Base-by-base conservation (phyloP, 2,113 vertebrate species). In the Aramus guarauna region DNA sequence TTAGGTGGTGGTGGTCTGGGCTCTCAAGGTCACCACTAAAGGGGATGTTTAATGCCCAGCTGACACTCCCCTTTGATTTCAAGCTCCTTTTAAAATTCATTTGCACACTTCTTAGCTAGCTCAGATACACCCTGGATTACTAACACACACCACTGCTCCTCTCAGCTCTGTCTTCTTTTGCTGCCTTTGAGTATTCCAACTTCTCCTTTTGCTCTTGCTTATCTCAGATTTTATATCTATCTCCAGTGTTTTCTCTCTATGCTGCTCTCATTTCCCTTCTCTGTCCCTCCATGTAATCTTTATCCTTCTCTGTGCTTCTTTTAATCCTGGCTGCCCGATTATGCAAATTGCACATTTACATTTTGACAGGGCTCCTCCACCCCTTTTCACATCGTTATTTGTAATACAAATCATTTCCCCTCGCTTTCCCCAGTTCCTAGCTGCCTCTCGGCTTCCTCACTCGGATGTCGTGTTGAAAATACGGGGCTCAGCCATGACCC, bases 341-440 rank as follows among this genome's bases (percentile, higher is more conserved):
- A 97, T 85, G 86, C 79, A 97, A 97, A 98, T 97, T 21, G 55
- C 32, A 67, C 90, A 95, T 95, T 97, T 97, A 95, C 95, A 96
- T 98, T 96, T 87, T 97, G 90, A 91, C 90, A 94, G 73, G 80
- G 63, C 92, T 86, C 84, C 82, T 91, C 93, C 95, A 85, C 89
- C 93, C 68, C 55, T 87, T 93, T 94, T 73, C 81, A 37, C 34
- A 1, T 80, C 0, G 4, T 92, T 94, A 83, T 80, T 94, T 90
- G 82, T 95, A 68, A 83, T 22, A 75, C 87, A 81, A 87, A 79
- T 93, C 12, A 83, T 88, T 85, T 85, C 67, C 72, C 37, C 59
- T 75, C 77, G 66, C 82, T 90, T 83, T 83, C 41, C 60, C 60
- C 48, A 3, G 21, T 80, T 94, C 67, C 64, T 76, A 32, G 72